Percentiles rank a stretch among this genome's conserved stretches.
phyloP scores from a whole-genome alignment of 2,888 invertebrate species.

The Synergus gifuensis region DNA sequence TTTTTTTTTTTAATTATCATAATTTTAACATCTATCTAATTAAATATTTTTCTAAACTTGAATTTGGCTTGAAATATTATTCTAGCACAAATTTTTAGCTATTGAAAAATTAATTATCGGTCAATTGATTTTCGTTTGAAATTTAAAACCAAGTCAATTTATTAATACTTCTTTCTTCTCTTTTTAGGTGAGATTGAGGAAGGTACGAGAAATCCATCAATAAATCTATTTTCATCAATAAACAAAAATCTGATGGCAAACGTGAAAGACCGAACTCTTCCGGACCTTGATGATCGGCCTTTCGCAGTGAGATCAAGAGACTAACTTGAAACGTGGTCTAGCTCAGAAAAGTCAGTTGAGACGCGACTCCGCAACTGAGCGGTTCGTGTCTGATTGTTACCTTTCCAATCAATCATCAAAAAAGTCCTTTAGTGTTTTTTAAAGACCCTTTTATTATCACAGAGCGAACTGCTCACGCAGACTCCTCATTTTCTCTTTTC shows the following conservation, averaged over 20 bases:
- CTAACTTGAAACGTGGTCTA: conserved; percentile 46
- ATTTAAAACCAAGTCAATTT: too few relatives aligned
- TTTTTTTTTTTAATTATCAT: not conserved
- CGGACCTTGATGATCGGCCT: conserved; percentile 41
- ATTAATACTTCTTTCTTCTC: not conserved
- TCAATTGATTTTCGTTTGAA: too few relatives aligned
- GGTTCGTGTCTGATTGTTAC: conserved; percentile 44
- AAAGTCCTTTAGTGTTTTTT: conserved; percentile 18
- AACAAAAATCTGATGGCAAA: conserved; percentile 9
- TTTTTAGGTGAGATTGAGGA: not conserved
- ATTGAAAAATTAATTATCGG: too few relatives aligned
- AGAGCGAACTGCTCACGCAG: not conserved
- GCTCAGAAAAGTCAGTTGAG: conserved; percentile 50
- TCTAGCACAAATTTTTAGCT: not conserved
- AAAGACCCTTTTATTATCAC: conserved; percentile 3
- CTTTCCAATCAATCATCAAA: conserved; percentile 21
- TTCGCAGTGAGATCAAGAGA: conserved; percentile 38
- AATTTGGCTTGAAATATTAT: not conserved
- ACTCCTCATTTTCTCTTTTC: not conserved
- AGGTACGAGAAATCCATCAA: not conserved
- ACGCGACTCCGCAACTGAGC: conserved; percentile 50
- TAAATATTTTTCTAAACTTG: not conserved
- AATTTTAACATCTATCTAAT: not conserved
- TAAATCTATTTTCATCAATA: not conserved
- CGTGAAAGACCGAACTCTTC: conserved; percentile 35